Evolutionary conservation across 2,888 invertebrate genomes (phyloP).

Genomic region (Scrobipalpa costella): DNA sequence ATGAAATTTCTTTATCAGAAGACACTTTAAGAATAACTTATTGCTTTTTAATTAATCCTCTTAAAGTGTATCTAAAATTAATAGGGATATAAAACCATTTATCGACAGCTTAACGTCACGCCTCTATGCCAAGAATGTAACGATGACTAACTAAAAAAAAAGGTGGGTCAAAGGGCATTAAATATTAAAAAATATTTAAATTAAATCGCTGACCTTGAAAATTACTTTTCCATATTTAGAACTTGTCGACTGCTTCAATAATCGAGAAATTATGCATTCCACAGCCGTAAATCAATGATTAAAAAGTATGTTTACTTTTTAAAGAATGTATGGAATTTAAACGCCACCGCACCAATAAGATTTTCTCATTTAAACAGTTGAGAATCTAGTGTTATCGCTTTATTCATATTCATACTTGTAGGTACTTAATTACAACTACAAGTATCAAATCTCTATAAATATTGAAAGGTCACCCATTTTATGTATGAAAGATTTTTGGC

Average conservation of each 20-base stretch:
- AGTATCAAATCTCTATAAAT: too few species aligned
- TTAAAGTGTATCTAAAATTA: neutral
- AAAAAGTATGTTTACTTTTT: neutral
- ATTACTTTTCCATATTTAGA: neutral
- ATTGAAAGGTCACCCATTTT: too few species aligned
- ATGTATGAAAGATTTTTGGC: too few species aligned
- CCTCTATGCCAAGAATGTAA: slow-evolving; percentile 17
- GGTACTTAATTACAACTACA: too few species aligned
- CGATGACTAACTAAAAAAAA: neutral
- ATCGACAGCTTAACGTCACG: slow-evolving; percentile 9
- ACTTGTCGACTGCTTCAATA: neutral
- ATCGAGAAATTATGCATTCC: slow-evolving; percentile 6
- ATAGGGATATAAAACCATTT: slow-evolving; percentile 2
- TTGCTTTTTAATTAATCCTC: neutral
- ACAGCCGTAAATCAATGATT: neutral
- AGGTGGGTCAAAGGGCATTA: neutral
- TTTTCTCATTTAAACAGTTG: too few species aligned
- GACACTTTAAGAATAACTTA: neutral
- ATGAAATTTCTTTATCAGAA: neutral
- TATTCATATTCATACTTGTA: too few species aligned
- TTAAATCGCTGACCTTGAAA: slow-evolving; percentile 5
- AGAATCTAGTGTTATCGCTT: neutral
- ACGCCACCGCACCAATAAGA: neutral
- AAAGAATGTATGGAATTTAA: neutral
- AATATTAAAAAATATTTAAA: slow-evolving; percentile 3